Conservation (phyloP, 2,888 invertebrate genomes). For the Pantelozetes paolii region DNA sequence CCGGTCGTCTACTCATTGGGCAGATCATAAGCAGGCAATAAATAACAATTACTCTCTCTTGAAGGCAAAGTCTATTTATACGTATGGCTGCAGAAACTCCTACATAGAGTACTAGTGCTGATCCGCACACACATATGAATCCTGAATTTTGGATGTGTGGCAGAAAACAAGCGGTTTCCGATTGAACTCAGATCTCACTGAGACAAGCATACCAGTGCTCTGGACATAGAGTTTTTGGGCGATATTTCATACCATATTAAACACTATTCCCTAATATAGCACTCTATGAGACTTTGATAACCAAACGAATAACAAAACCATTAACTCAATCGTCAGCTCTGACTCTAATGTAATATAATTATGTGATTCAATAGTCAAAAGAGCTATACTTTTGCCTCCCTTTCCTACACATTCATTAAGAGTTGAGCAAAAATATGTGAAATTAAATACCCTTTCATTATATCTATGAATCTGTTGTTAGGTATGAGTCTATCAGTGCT, state of each 20-base stretch:
- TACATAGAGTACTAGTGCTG: not conserved
- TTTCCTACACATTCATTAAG: too few relatives aligned
- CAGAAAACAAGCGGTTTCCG: constrained; percentile 28
- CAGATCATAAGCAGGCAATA: constrained; percentile 33
- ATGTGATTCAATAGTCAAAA: constrained; percentile 2
- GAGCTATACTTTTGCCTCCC: not conserved
- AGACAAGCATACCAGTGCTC: constrained; percentile 11
- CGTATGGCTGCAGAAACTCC: not conserved
- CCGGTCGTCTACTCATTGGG: constrained; percentile 4
- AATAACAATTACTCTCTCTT: constrained; percentile 34
- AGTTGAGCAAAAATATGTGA: too few relatives aligned
- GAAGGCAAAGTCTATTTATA: constrained; percentile 12
- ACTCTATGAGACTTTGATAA: too few relatives aligned
- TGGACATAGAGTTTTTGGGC: too few relatives aligned
- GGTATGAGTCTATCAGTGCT: too few relatives aligned
- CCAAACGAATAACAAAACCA: constrained; percentile 19
- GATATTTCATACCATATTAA: not conserved
- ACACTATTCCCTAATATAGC: not conserved
- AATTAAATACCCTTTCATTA: too few relatives aligned
- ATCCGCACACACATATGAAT: constrained; percentile 3
- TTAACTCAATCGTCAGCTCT: constrained; percentile 27
- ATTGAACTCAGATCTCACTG: not conserved
- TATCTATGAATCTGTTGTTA: too few relatives aligned
- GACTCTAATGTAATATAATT: constrained; percentile 12
- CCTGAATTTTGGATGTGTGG: constrained; percentile 19